Evolutionary conservation across 2,888 invertebrate genomes (phyloP), one percentile per base, ranked within the genome.

Genomic region (Campoletis raptor): DNA sequence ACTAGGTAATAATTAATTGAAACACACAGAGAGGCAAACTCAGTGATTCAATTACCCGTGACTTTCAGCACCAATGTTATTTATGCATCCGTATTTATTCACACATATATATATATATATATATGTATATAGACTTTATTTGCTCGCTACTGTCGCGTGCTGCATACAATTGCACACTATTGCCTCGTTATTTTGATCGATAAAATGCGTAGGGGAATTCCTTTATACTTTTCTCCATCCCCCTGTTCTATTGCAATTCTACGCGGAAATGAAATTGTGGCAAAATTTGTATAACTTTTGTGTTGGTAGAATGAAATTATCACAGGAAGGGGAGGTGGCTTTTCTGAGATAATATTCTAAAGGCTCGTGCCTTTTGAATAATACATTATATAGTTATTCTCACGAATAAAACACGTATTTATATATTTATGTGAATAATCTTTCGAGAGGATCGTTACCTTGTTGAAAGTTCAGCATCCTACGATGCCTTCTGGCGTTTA

Each of bases 1-100:
- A 64, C 82, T 82, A 85, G 79, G 85, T 80, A 70, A 84, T 81
- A 86, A 86, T 83, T 84, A 86, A 81, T 84, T 74, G 74, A 85
- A 66, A 78, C 81, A 78, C 64, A 74, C 66, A 52, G 42, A 73
- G 78, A 81, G 54, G 64, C 69, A n/a, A 66, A 76, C 57, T 48
- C 69, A 61, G 74, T 78, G 69, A 81, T 86, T 86, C 86, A 86
- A 86, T 86, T 86, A 86, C 69, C 77, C 77, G 21, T 81, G 69
- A 73, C 57, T 83, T 76, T 80, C 72, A 77, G 70, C 77, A 74
- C 74, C 78, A 74, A 21, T 79, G 74, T 74, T 69, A 69, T 36
- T 73, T 64, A 70, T 79, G 36, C 42, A 42, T 30, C 30, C 30
- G 30, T 30, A 30, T 30, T 30, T 30, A 30, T 30, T 2, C 30